Conservation (phyloP, 2,888 invertebrate genomes). For the Barypeithes pellucidus region DNA sequence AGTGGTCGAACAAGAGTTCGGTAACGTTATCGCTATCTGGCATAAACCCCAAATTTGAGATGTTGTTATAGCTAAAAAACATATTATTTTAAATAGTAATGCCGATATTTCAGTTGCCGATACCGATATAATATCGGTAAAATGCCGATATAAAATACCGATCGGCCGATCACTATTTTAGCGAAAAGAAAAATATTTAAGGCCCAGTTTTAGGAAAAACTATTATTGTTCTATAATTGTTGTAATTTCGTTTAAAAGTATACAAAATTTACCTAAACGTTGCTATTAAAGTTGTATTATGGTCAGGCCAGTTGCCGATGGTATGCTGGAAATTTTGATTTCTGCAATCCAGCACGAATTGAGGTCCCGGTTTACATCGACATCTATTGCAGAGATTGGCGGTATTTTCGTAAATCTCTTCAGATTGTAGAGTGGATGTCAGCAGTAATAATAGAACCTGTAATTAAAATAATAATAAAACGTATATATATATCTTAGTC, state of each 20-base stretch:
- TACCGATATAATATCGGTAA: too few relatives aligned
- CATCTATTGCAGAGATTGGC: constrained; percentile 61
- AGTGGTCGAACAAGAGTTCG: constrained; percentile 73
- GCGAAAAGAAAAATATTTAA: too few relatives aligned
- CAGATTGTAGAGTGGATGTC: neutral
- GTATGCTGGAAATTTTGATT: constrained; percentile 60
- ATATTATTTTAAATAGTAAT: neutral
- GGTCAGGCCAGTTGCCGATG: constrained; percentile 68
- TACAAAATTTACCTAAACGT: constrained; percentile 71
- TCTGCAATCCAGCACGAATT: constrained; percentile 64
- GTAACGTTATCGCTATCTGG: constrained; percentile 70
- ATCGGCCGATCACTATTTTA: too few relatives aligned
- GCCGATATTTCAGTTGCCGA: too few relatives aligned
- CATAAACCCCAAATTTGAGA: constrained; percentile 70
- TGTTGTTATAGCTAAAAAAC: constrained; percentile 71
- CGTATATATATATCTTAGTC: neutral
- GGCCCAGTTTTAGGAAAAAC: too few relatives aligned
- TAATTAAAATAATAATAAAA: neutral
- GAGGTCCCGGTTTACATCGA: constrained; percentile 58
- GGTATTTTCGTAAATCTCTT: constrained; percentile 47
- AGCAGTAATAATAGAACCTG: constrained; percentile 12
- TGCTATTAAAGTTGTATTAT: constrained; percentile 70
- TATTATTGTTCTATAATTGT: too few relatives aligned
- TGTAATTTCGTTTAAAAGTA: too few relatives aligned
- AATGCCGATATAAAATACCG: too few relatives aligned